Conservation (phyloP, 2,113 vertebrate species). For the Cyrtonyx montezumae region DNA sequence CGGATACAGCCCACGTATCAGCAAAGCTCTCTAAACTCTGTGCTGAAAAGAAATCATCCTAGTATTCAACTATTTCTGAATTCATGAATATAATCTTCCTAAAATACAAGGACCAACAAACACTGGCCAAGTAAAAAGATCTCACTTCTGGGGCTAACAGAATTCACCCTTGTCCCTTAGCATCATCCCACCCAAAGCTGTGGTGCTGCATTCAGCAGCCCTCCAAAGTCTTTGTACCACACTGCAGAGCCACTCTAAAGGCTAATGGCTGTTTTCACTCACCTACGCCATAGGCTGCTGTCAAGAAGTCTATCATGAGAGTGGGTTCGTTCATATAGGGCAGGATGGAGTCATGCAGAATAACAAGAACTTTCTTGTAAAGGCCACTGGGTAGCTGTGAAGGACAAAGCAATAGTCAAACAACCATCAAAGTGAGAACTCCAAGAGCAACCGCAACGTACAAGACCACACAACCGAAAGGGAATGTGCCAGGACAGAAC, state of each 20-base stretch:
- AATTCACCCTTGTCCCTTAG: not conserved
- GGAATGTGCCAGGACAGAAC: not conserved
- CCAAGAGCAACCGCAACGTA: not conserved
- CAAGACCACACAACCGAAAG: not conserved
- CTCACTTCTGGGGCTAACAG: not conserved
- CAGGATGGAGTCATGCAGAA: conserved; percentile 90
- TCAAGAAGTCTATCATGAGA: conserved; percentile 95
- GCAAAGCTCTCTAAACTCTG: not conserved
- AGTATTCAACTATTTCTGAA: not conserved
- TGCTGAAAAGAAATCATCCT: not conserved
- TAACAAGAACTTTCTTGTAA: conserved; percentile 92
- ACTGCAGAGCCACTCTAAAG: not conserved
- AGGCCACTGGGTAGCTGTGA: conserved; percentile 86
- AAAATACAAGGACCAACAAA: not conserved
- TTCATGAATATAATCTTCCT: not conserved
- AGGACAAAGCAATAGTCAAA: not conserved
- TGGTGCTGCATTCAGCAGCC: not conserved
- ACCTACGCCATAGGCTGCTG: conserved; percentile 92
- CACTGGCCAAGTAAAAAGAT: not conserved
- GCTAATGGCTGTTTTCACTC: not conserved
- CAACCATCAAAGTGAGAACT: not conserved
- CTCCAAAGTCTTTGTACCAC: accelerated
- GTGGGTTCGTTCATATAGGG: conserved; percentile 92
- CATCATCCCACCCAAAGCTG: not conserved
- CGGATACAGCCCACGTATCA: not conserved